These are phyloP conservation scores for Notocelia uddmanniana DNA, from an alignment of 2,888 invertebrate species.

Conservation along the genomic window DNA sequence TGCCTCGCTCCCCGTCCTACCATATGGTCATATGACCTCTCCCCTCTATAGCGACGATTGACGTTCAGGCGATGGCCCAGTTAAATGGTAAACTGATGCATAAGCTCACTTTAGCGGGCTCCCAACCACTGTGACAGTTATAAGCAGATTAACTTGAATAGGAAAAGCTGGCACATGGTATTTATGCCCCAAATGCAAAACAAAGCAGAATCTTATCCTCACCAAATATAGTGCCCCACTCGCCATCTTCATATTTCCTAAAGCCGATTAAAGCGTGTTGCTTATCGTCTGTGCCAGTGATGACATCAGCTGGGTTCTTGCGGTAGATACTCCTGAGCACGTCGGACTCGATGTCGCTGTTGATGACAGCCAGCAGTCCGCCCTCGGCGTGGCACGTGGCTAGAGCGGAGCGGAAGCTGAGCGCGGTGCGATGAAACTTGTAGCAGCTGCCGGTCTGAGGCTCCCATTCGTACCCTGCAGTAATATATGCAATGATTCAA, in stretches of 20 bases:
- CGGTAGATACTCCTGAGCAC: background rate
- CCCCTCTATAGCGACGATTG: too few species aligned
- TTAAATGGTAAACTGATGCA: too few species aligned
- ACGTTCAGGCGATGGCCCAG: too few species aligned
- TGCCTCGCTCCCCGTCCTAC: too few species aligned
- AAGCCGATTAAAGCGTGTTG: background rate
- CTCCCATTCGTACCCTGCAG: slow-evolving; percentile 11
- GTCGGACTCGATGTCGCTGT: background rate
- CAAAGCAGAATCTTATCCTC: background rate
- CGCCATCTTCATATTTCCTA: background rate
- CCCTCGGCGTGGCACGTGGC: slow-evolving; percentile 9
- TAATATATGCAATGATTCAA: too few species aligned
- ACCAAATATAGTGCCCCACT: background rate
- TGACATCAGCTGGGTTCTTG: background rate
- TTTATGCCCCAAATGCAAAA: too few species aligned
- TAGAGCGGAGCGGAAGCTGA: background rate
- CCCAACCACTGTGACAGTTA: too few species aligned
- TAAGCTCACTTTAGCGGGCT: too few species aligned
- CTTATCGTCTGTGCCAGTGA: background rate
- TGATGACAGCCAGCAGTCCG: slow-evolving; percentile 3
- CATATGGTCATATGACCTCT: too few species aligned
- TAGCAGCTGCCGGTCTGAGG: slow-evolving; percentile 8
- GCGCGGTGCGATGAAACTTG: slow-evolving; percentile 8
- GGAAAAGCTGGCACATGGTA: too few species aligned
- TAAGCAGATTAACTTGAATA: too few species aligned